These are phyloP conservation scores for Callionymus lyra DNA, from an alignment of 2,113 vertebrate species.

Conservation along the genomic window DNA sequence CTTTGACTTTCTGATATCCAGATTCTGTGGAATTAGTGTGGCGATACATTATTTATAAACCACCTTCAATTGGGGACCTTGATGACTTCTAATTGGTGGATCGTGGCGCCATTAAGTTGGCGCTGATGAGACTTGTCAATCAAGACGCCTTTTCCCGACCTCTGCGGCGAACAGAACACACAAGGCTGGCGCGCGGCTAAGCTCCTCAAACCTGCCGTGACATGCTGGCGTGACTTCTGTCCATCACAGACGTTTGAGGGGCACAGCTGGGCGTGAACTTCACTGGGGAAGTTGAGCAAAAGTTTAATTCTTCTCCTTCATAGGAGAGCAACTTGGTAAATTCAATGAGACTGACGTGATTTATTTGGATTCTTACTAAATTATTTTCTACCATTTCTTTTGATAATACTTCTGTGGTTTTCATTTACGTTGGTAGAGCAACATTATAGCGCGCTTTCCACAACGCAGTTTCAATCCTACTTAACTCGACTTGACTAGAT, in stretches of 20 bases:
- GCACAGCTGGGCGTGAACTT: constrained; percentile 25
- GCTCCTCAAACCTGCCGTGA: constrained; percentile 28
- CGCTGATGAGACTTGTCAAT: constrained; percentile 75
- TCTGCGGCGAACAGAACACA: constrained; percentile 31
- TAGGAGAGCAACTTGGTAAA: constrained; percentile 38
- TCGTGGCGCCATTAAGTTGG: constrained; percentile 65
- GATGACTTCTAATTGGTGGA: constrained; percentile 74
- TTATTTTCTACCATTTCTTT: too few species aligned
- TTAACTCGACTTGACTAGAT: too few species aligned
- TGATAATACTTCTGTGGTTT: too few species aligned
- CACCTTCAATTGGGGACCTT: constrained; percentile 73
- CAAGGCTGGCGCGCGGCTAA: constrained; percentile 30
- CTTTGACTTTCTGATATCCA: constrained; percentile 79
- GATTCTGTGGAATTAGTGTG: constrained; percentile 76
- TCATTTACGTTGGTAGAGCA: too few species aligned
- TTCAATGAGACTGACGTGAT: too few species aligned
- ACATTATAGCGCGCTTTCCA: too few species aligned
- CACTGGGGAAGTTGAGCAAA: constrained; percentile 6
- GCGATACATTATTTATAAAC: constrained; percentile 75
- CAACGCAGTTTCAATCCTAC: too few species aligned
- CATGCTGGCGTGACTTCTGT: constrained; percentile 48
- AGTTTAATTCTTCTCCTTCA: too few species aligned
- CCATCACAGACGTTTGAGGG: constrained; percentile 51
- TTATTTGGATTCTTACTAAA: too few species aligned
- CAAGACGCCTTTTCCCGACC: constrained; percentile 52